Evolutionary conservation across 2,797 vertebrate species (phyloP), one percentile per base, ranked within the genome.

Genomic region (Discoglossus pictus): DNA sequence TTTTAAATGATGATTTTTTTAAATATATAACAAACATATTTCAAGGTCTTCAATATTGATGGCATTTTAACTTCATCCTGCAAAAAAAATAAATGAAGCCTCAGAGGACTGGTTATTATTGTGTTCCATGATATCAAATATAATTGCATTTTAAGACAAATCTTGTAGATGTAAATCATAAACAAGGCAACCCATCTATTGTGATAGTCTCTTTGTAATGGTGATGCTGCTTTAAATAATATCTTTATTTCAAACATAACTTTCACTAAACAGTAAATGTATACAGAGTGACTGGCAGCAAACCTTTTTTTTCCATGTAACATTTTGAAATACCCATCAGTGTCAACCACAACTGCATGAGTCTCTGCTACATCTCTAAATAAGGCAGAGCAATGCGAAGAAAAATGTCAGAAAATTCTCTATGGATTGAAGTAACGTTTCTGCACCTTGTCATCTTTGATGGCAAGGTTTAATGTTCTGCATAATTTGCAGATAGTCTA

Each of bases 251-350:
- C 61, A 81, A 88, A 83, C 66, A 69, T 80, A 84, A 87, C 79
- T 85, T 87, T 75, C 75, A 76, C 74, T 75, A 79, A 81, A 79
- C 59, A 82, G 46, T 2, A 6, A 68, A 74, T 61, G 69, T 66
- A 76, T 44, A 13, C 62, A 61, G 18, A 73, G 65, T 74, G 74
- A 79, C 63, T 82, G 80, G 80, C 78, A 83, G 80, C 75, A 74
- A 80, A 80, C 78, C 73, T 77, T 64, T 79, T 86, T 76, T 81
- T 78, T 83, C 83, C 42, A 56, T 11, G 42, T 87, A 86, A 79
- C 82, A 82, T 86, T 89, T 89, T 77, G 79, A 87, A 91, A 90
- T 85, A 88, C 90, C 84, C 87, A 86, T 93, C 92, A 90, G 84
- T 88, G 92, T 94, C 91, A 91, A 83, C 75, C 74, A 74, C 80